phyloP scores from a whole-genome alignment of 1,140 invertebrate genomes.

The Drusus annulatus region DNA sequence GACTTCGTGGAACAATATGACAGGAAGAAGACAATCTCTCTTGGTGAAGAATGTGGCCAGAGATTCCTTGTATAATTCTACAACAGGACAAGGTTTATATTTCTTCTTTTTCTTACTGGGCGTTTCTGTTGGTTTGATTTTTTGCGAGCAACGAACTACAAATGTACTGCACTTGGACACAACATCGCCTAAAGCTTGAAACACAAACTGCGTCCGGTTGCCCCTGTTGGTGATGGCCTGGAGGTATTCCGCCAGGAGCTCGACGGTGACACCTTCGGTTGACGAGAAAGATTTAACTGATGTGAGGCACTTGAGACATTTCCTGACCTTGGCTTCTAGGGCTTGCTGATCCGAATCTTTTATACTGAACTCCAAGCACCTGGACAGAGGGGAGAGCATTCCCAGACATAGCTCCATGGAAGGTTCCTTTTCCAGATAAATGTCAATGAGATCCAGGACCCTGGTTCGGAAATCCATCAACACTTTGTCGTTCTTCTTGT shows the following conservation, averaged over 20 bases:
- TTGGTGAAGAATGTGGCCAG: constrained; percentile 75
- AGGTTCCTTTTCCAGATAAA: constrained; percentile 78
- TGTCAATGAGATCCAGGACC: constrained; percentile 80
- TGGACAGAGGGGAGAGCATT: constrained; percentile 77
- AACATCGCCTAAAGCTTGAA: constrained; percentile 78
- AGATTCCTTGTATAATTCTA: constrained; percentile 70
- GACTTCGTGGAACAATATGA: constrained; percentile 76
- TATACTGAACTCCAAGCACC: constrained; percentile 78
- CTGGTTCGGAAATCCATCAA: constrained; percentile 80
- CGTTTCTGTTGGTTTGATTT: constrained; percentile 60
- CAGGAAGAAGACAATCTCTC: constrained; percentile 76
- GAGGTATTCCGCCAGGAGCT: constrained; percentile 73
- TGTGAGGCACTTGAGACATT: constrained; percentile 76
- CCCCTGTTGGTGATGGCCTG: constrained; percentile 77
- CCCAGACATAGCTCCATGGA: constrained; percentile 77
- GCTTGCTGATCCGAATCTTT: constrained; percentile 79
- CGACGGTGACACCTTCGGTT: constrained; percentile 72
- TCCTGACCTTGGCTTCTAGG: constrained; percentile 75
- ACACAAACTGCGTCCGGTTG: constrained; percentile 74
- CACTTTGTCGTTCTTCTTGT: constrained; percentile 76
- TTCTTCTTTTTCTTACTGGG: constrained; percentile 63
- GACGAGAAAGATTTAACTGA: constrained; percentile 75
- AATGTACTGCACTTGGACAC: constrained; percentile 78
- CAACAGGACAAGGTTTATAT: constrained; percentile 65
- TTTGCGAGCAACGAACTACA: constrained; percentile 75